Evolutionary conservation across 2,888 invertebrate genomes (phyloP), one percentile per base, ranked within the genome.

Genomic region (Pollenia griseotomentosa): DNA sequence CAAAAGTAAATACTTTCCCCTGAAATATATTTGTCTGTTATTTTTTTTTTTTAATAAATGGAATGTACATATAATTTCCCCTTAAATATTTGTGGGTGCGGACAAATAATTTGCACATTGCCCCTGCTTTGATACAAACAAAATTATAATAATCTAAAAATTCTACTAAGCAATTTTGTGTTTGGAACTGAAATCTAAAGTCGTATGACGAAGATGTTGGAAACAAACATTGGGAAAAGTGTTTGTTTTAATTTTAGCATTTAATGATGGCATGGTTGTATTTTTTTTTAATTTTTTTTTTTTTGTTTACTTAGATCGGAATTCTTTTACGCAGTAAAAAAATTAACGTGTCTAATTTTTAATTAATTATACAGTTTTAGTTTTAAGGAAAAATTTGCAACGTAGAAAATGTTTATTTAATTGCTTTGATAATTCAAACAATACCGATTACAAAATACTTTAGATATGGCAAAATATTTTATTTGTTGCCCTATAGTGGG

Each of bases 241-340:
- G 59, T 59, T 59, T 33, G 33, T n/a, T 59, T 59, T 59, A 59
- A 14, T 59, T 59, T 59, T 59, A 59, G 59, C 33, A 59, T 59
- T 59, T 59, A 59, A 33, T 59, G 4, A n/a, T 51, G 11, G 5
- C 19, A 14, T 10, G 14, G 12, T 33, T 33, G 33, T 33, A 59
- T 33, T 2, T 33, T 33, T 33, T 57, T 51, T 51, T 51, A 19
- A 19, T 19, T 51, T n/a, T 10, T 19, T n/a, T n/a, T n/a, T n/a
- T 55, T 55, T 42, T 42, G 4, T 42, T 63, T 40, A n/a, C 42
- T 63, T 42, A 63, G n/a, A n/a, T 1, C 9, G 42, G 42, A 63
- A 2, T 14, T 14, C 16, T 16, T 42, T 63, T 42, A 40, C 4
- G 42, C 16, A 42, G n/a, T 63, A 42, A 42, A 63, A 40, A 42